Conservation (phyloP, 2,888 invertebrate genomes). For the Noctua fimbriata region DNA sequence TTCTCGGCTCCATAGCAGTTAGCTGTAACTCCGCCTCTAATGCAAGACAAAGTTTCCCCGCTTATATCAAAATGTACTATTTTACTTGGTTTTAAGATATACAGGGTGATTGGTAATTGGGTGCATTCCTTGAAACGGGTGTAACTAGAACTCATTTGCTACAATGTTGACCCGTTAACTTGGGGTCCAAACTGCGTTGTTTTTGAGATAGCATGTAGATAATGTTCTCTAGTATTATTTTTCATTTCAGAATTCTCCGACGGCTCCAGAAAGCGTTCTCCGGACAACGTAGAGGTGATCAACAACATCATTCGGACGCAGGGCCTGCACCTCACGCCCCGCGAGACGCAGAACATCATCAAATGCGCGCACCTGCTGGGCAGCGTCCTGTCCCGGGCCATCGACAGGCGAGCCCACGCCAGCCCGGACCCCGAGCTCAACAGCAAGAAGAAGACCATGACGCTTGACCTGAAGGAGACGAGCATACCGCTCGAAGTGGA, state of each 20-base stretch:
- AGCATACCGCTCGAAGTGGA: conserved; percentile 75
- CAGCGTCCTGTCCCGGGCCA: conserved; percentile 81
- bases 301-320: conserved; percentile 81
- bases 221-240: too few species aligned
- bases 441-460: conserved; percentile 79
- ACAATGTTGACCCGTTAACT: too few species aligned
- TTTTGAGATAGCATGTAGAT: too few species aligned
- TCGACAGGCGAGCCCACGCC: conserved; percentile 78
- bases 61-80: too few species aligned
- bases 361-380: conserved; percentile 86
- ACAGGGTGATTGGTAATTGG: too few species aligned
- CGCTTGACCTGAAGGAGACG: conserved; percentile 82
- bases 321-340: conserved; percentile 81
- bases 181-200: too few species aligned
- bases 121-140: too few species aligned
- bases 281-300: conserved; percentile 78
- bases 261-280: conserved; percentile 79
- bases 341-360: conserved; percentile 85
- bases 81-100: too few species aligned
- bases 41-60: too few species aligned
- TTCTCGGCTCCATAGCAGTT: too few species aligned
- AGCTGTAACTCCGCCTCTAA: too few species aligned
- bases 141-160: too few species aligned
- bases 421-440: conserved; percentile 66
- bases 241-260: conserved; percentile 77